Percentiles rank a stretch among this genome's conserved stretches.
Conservation (phyloP, 1,140 invertebrate species). For the Brachionus sp. region DNA sequence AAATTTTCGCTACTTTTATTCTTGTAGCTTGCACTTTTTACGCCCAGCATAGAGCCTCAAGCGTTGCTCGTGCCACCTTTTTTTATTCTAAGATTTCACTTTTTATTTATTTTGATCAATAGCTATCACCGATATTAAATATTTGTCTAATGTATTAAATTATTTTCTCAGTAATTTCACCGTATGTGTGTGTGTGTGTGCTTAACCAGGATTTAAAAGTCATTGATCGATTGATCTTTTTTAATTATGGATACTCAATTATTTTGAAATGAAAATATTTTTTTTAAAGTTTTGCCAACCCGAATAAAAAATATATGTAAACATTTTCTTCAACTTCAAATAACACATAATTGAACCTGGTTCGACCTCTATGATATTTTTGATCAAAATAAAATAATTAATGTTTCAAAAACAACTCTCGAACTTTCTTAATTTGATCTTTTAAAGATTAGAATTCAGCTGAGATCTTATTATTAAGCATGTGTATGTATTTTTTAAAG, state of each 20-base stretch:
- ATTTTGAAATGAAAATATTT: conserved; percentile 5
- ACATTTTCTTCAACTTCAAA: background rate
- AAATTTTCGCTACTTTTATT: background rate
- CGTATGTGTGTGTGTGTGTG: background rate
- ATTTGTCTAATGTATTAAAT: conserved; percentile 26
- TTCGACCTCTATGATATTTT: background rate
- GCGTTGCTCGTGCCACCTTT: background rate
- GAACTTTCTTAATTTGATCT: background rate
- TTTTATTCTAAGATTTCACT: background rate
- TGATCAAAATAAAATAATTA: background rate
- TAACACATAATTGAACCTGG: background rate
- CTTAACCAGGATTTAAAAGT: background rate
- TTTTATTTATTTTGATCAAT: background rate
- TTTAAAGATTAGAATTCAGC: background rate
- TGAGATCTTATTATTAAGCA: conserved; percentile 15
- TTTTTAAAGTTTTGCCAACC: background rate
- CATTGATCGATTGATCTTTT: conserved; percentile 5
- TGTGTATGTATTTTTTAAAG: background rate
- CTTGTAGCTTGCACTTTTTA: background rate
- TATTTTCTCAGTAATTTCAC: background rate
- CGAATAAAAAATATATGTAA: background rate
- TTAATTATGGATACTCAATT: conserved; percentile 2
- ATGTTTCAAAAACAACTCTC: conserved; percentile 1
- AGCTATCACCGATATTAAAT: background rate
- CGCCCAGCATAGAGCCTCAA: background rate